Evolutionary conservation across 2,888 invertebrate genomes (phyloP), one percentile per base, ranked within the genome.

Genomic region (Rosalia funebris): DNA sequence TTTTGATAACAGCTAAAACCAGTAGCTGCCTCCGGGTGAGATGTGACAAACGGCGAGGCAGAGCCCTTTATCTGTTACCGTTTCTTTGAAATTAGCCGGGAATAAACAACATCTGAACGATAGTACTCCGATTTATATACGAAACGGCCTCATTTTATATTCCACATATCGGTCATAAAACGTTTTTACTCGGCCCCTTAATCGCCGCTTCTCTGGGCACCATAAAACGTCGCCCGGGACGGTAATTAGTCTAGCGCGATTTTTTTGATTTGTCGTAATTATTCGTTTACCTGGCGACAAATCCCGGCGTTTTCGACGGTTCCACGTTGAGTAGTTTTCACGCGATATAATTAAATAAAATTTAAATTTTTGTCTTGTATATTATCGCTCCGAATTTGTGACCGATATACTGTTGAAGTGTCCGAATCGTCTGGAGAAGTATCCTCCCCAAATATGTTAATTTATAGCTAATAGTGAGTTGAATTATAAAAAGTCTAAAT

Each of bases 1-100:
- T n/a, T n/a, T 34, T 59, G 53, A 57, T 60, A 42, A 64, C 65
- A 63, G 61, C 65, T 39, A 64, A 60, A 64, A 64, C 64, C 61
- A 57, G 70, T 70, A 70, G 68, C 66, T 39, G 54, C 16, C 57
- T 55, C 59, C 25, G 45, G 48, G 50, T 55, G 62, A 62, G 59
- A 60, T 17, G 36, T 42, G 54, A 65, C 61, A 61, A 62, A 65
- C 56, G n/a, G n/a, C 46, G 61, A 32, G 45, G 10, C 10, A 46
- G 57, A 50, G 41, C 41, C 46, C 17, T 41, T 41, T 41, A 48
- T 57, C 20, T 55, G 15, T 10, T 14, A 25, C 25, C 3, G 15
- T 12, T 25, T 14, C 15, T 32, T 45, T 45, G 41, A 41, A 41
- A 41, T 41, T 17, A 41, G 41, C 45, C 45, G n/a, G 25, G 15